Conservation (phyloP, 2,888 invertebrate species). For the Tolmerus cingulatus region DNA sequence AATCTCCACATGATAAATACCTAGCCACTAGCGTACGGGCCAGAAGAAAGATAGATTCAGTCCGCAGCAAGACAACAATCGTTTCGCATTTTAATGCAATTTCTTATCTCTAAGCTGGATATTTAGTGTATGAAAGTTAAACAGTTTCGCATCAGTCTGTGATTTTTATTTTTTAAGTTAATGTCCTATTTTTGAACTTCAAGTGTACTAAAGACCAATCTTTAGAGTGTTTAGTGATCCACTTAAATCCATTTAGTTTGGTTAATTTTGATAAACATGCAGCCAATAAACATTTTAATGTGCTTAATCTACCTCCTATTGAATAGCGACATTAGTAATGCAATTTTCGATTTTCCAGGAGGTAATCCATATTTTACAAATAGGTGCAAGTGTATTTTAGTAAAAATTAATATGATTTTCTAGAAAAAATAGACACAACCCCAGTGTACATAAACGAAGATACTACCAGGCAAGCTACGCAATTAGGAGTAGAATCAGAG, state of each 20-base stretch:
- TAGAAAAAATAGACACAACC: not conserved
- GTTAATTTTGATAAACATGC: not conserved
- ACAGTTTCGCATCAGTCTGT: not conserved
- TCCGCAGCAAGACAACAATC: not conserved
- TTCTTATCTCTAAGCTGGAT: not conserved
- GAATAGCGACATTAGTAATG: not conserved
- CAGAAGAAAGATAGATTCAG: not conserved
- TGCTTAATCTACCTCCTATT: not conserved
- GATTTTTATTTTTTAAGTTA: not conserved
- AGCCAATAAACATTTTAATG: not conserved
- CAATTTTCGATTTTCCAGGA: constrained; percentile 35
- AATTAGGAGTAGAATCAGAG: constrained; percentile 46
- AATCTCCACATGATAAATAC: not conserved
- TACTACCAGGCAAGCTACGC: constrained; percentile 37
- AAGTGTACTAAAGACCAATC: not conserved
- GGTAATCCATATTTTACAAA: not conserved
- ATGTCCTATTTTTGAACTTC: not conserved
- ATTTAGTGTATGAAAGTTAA: not conserved
- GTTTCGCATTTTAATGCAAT: not conserved
- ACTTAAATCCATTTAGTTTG: not conserved
- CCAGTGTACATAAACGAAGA: not conserved
- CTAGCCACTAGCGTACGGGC: not conserved
- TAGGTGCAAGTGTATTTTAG: not conserved
- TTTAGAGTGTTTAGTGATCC: not conserved
- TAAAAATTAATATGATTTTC: not conserved